Evolutionary conservation across 2,888 invertebrate species (phyloP).

Genomic region (Aleiodes leptofemur): DNA sequence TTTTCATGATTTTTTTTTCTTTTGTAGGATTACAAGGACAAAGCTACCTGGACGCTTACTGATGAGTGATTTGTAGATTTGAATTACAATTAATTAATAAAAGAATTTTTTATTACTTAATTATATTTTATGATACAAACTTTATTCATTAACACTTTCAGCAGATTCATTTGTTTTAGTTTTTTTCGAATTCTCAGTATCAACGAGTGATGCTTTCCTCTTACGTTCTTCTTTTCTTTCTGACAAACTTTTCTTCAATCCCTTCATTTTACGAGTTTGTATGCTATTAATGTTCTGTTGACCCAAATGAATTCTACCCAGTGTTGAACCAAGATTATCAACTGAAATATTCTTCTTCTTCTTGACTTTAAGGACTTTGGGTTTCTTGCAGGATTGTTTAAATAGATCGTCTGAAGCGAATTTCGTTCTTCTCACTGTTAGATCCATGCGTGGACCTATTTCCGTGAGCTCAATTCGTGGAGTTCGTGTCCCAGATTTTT

Average conservation of each 20-base stretch:
- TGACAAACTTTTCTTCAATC: constrained; percentile 84
- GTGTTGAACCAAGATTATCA: constrained; percentile 91
- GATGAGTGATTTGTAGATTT: constrained; percentile 38
- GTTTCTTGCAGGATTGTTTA: constrained; percentile 88
- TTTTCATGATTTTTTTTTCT: constrained; percentile 40
- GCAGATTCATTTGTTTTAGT: constrained; percentile 49
- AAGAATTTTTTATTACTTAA: constrained; percentile 43
- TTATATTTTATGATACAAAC: constrained; percentile 16
- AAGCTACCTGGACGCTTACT: constrained; percentile 61
- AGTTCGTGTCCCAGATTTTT: constrained; percentile 92
- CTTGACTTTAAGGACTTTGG: constrained; percentile 85
- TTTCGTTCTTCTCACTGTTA: constrained; percentile 89
- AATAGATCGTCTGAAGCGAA: constrained; percentile 93
- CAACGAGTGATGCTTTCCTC: constrained; percentile 73
- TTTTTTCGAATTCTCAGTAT: constrained; percentile 61
- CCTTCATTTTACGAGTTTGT: constrained; percentile 95
- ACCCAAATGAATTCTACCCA: constrained; percentile 95
- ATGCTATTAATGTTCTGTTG: constrained; percentile 89
- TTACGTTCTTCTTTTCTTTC: constrained; percentile 81
- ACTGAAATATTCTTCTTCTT: constrained; percentile 94
- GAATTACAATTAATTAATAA: constrained; percentile 30
- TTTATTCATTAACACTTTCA: constrained; percentile 41
- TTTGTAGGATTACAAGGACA: constrained; percentile 62
- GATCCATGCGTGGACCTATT: constrained; percentile 95
- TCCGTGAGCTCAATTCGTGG: constrained; percentile 95